Conservation (phyloP, 2,888 invertebrate genomes). For the Colletes collaris region DNA sequence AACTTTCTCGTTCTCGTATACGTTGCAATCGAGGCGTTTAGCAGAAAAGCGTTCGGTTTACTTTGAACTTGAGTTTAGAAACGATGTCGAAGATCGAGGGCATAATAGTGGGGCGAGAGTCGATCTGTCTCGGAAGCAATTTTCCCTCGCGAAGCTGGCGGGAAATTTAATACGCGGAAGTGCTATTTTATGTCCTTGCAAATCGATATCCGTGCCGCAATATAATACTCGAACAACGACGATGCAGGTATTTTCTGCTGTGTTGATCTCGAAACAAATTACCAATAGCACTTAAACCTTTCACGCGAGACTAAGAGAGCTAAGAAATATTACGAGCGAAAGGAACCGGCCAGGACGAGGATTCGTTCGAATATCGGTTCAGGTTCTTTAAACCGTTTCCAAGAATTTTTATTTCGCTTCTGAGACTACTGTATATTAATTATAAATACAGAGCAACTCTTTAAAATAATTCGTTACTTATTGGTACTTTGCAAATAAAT, state of each 20-base stretch:
- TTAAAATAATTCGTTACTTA: too few species aligned
- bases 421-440: too few species aligned
- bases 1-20: too few species aligned
- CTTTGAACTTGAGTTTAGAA: too few species aligned
- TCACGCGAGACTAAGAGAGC: slow-evolving; percentile 17
- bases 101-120: neutral
- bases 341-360: too few species aligned
- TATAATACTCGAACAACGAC: slow-evolving; percentile 30
- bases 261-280: neutral
- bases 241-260: slow-evolving; percentile 5
- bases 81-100: neutral
- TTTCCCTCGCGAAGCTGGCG: slow-evolving; percentile 5
- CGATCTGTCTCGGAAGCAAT: slow-evolving; percentile 18
- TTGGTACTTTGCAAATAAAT: too few species aligned
- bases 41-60: too few species aligned
- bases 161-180: slow-evolving; percentile 40
- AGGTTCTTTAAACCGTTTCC: too few species aligned
- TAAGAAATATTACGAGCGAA: slow-evolving; percentile 2
- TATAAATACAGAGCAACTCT: too few species aligned
- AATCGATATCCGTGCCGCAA: slow-evolving; percentile 28
- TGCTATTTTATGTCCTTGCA: slow-evolving; percentile 40
- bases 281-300: slow-evolving; percentile 31
- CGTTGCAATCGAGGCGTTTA: too few species aligned
- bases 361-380: too few species aligned
- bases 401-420: too few species aligned